These are phyloP conservation scores for Drosophila kuntzei DNA, from an alignment of 2,888 invertebrate species.

Conservation along the genomic window DNA sequence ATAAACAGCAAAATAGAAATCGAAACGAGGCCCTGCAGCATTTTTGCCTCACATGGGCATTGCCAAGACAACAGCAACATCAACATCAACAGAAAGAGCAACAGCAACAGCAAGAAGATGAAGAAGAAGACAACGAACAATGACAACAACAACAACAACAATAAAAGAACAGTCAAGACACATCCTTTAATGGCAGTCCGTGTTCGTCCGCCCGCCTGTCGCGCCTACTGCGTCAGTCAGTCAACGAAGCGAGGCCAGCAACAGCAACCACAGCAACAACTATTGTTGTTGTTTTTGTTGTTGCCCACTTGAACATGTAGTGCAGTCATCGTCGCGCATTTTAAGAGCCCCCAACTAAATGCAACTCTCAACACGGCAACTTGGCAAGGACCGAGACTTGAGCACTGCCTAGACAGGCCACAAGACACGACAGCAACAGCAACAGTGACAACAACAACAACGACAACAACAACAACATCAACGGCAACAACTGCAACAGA, in stretches of 20 bases:
- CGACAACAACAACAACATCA: constrained; percentile 29
- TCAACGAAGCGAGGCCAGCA: constrained; percentile 60
- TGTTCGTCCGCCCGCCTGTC: constrained; percentile 60
- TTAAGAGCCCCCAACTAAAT: constrained; percentile 75
- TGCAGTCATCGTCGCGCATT: constrained; percentile 76
- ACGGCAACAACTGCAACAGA: constrained; percentile 54
- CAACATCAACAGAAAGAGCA: constrained; percentile 36
- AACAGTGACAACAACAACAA: constrained; percentile 14
- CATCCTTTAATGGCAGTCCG: constrained; percentile 75
- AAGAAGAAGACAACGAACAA: constrained; percentile 2
- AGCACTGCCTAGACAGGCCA: constrained; percentile 62
- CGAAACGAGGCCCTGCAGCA: constrained; percentile 68
- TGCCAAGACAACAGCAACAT: constrained; percentile 54
- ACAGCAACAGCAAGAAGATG: not conserved
- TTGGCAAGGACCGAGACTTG: constrained; percentile 58
- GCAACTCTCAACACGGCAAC: constrained; percentile 77
- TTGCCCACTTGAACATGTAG: constrained; percentile 79
- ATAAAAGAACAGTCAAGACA: constrained; percentile 62
- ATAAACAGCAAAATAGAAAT: constrained; percentile 78
- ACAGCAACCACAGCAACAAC: constrained; percentile 25
- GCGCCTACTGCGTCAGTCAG: constrained; percentile 59
- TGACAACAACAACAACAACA: constrained; percentile 27
- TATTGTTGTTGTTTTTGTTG: constrained; percentile 45
- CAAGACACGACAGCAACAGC: constrained; percentile 66
- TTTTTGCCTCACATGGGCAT: constrained; percentile 56